Percentiles rank a stretch among this genome's conserved stretches.
Conservation (phyloP, 2,888 invertebrate species). For the Heliconius cydno region DNA sequence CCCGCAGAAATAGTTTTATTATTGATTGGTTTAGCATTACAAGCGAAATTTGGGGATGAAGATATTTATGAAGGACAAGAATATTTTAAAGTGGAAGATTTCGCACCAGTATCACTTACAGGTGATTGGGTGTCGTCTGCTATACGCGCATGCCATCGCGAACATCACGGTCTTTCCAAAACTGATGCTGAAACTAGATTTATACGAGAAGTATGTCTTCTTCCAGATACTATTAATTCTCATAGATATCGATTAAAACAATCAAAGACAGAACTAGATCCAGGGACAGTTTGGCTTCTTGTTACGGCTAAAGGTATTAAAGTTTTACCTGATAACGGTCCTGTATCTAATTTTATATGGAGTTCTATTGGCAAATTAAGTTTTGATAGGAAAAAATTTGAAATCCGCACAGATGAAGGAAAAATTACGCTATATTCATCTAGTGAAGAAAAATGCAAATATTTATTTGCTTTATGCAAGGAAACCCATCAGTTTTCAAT, state of each 20-base stretch:
- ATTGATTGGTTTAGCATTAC: constrained; percentile 94
- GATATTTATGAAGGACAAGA: constrained; percentile 70
- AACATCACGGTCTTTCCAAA: constrained; percentile 90
- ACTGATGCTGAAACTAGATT: constrained; percentile 93
- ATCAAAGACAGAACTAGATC: constrained; percentile 88
- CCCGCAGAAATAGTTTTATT: constrained; percentile 88
- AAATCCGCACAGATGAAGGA: constrained; percentile 95
- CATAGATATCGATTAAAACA: constrained; percentile 93
- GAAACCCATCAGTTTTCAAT: constrained; percentile 98
- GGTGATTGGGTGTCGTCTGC: constrained; percentile 84
- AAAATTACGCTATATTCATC: constrained; percentile 95
- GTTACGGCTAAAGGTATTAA: constrained; percentile 96
- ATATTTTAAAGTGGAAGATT: constrained; percentile 92
- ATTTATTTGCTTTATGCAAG: constrained; percentile 92
- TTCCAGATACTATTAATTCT: constrained; percentile 94
- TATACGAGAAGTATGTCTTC: constrained; percentile 93
- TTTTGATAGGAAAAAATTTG: constrained; percentile 98
- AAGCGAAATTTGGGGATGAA: constrained; percentile 95
- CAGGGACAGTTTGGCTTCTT: constrained; percentile 93
- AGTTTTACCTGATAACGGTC: constrained; percentile 88
- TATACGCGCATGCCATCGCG: constrained; percentile 91
- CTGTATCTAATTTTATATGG: constrained; percentile 94
- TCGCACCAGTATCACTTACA: constrained; percentile 88
- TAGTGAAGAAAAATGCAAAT: constrained; percentile 96
- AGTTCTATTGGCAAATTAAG: constrained; percentile 97